Conservation (phyloP, 2,888 invertebrate genomes). For the Aphrophora alni region DNA sequence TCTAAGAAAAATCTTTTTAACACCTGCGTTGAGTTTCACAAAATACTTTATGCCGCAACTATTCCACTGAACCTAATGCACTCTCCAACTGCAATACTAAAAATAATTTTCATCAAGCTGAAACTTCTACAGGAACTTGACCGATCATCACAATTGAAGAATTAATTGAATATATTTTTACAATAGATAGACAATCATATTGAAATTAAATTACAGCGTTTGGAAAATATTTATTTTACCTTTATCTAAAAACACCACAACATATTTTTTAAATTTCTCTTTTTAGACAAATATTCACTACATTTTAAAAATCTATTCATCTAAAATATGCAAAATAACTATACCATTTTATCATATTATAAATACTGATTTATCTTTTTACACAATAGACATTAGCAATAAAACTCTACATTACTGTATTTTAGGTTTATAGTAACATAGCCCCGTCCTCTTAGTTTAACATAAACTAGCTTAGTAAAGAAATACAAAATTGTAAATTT, state of each 20-base stretch:
- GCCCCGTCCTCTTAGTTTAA: background rate
- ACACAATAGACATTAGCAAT: background rate
- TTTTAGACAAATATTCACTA: background rate
- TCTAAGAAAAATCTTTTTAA: no score
- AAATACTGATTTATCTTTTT: background rate
- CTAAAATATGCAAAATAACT: background rate
- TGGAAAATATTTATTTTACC: background rate
- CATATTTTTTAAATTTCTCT: background rate
- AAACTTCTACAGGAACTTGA: background rate
- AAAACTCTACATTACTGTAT: conserved; percentile 3
- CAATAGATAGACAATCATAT: background rate
- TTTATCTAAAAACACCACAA: background rate
- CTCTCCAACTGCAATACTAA: no score
- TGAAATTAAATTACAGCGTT: background rate
- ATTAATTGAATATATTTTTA: background rate
- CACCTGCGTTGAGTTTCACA: no score
- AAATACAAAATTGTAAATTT: no score
- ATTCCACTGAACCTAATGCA: no score
- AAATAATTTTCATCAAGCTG: background rate
- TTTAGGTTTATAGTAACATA: background rate
- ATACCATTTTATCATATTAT: background rate
- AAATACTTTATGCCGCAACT: no score
- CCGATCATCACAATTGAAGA: background rate
- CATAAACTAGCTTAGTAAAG: background rate
- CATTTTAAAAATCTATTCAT: background rate